These are phyloP conservation scores for Spilarctia lutea DNA, from an alignment of 2,888 invertebrate species.

Conservation along the genomic window DNA sequence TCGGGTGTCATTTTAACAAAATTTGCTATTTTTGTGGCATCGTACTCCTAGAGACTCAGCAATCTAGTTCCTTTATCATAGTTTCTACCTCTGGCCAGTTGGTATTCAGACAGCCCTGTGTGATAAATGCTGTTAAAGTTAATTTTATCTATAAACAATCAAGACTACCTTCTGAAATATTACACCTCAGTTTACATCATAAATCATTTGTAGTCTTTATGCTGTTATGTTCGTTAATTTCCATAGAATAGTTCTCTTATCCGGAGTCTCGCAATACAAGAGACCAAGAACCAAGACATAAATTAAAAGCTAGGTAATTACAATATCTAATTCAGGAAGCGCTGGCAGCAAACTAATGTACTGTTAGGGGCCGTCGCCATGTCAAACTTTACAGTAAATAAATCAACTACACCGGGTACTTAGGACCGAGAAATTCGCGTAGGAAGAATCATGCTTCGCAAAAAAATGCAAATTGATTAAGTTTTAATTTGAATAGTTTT, in stretches of 20 bases:
- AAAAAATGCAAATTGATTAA: neutral
- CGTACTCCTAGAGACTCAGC: too few relatives aligned
- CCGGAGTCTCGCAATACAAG: neutral
- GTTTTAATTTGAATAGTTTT: neutral
- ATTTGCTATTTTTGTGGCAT: too few relatives aligned
- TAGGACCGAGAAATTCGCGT: neutral
- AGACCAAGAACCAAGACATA: neutral
- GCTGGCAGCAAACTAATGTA: neutral
- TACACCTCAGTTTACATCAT: too few relatives aligned
- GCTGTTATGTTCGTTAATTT: too few relatives aligned
- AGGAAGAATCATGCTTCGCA: neutral
- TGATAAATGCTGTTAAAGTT: too few relatives aligned
- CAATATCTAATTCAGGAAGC: constrained; percentile 12
- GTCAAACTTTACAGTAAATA: constrained; percentile 7
- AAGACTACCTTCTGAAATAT: too few relatives aligned
- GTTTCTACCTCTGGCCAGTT: too few relatives aligned
- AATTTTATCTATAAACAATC: too few relatives aligned
- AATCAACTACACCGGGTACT: neutral
- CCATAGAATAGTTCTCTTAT: neutral
- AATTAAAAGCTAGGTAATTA: constrained; percentile 10
- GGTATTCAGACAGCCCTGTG: too few relatives aligned
- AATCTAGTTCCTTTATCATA: too few relatives aligned
- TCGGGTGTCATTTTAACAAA: too few relatives aligned
- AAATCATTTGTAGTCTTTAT: too few relatives aligned
- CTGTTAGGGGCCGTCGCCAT: constrained; percentile 8